These are phyloP conservation scores for Sebastiscus tertius DNA, from an alignment of 2,797 vertebrate species.

Conservation along the genomic window DNA sequence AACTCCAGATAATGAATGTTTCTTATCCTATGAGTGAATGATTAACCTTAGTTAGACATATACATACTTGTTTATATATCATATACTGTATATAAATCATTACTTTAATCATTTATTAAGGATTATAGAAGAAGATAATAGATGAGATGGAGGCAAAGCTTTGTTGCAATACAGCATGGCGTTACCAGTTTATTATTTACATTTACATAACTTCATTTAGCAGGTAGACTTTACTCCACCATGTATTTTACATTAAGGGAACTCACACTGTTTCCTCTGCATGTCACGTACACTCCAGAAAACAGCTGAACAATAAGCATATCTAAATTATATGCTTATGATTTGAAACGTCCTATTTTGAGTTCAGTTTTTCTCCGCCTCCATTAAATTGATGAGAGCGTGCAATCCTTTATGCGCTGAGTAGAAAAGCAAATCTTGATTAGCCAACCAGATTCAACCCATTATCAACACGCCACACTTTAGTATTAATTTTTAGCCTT, in stretches of 20 bases:
- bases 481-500: background rate
- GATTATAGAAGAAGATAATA: background rate
- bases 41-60: background rate
- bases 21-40: background rate
- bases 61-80: background rate
- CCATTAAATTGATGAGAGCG: background rate
- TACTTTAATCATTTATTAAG: background rate
- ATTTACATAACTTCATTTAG: too few species aligned
- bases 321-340: background rate
- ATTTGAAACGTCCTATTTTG: background rate
- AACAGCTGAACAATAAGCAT: background rate
- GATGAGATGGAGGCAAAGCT: background rate
- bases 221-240: too few species aligned
- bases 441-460: background rate
- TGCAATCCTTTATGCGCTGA: background rate
- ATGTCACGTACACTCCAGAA: background rate
- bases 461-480: background rate
- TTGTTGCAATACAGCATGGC: background rate
- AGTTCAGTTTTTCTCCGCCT: background rate
- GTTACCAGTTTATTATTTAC: background rate
- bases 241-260: background rate
- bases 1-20: background rate
- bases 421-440: background rate
- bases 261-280: background rate
- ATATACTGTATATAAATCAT: background rate